Conservation (phyloP, 2,113 vertebrate species). For the Carlito syrichta region DNA sequence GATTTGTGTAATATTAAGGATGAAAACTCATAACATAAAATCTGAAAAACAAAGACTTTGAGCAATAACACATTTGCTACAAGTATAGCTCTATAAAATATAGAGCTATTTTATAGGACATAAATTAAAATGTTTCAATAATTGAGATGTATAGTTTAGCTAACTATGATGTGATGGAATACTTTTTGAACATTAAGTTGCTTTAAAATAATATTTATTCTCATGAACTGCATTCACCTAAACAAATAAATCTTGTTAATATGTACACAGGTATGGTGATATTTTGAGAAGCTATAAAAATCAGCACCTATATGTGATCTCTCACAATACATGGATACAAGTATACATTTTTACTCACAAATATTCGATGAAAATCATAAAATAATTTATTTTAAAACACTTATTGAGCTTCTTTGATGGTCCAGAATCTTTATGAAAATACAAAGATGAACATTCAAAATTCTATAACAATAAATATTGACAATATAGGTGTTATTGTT, state of each 20-base stretch:
- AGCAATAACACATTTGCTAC: background rate
- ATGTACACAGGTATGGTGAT: background rate
- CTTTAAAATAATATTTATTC: background rate
- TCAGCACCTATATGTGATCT: background rate
- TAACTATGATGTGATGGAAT: background rate
- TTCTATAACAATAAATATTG: too few relatives aligned
- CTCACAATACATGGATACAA: background rate
- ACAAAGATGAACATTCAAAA: background rate
- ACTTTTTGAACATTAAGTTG: background rate
- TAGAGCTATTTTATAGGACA: background rate
- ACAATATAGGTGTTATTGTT: too few relatives aligned
- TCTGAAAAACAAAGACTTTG: background rate
- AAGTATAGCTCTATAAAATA: background rate
- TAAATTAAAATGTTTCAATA: background rate
- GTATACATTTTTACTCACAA: background rate
- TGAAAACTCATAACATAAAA: background rate
- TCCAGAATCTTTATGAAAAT: background rate
- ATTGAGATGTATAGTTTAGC: background rate
- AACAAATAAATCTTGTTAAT: background rate
- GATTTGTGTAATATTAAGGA: background rate
- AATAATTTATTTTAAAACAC: background rate
- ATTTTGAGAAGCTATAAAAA: background rate
- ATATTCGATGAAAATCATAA: background rate
- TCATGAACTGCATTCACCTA: background rate
- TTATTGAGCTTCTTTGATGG: background rate